Percentiles rank a stretch among this genome's conserved stretches.
Evolutionary conservation across 2,113 vertebrate genomes (phyloP).

Genomic region (Myodes glareolus): DNA sequence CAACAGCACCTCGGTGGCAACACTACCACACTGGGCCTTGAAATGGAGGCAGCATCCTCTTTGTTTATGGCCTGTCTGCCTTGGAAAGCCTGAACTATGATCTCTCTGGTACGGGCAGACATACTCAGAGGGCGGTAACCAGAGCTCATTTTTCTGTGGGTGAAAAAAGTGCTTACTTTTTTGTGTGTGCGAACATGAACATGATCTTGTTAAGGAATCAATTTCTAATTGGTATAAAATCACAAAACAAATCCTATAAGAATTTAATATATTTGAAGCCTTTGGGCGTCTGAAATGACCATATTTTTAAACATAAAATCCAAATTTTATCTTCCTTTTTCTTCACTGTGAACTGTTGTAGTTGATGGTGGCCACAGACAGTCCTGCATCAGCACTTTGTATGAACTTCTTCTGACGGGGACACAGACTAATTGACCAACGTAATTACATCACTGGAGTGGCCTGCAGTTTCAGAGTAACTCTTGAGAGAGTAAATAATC

Average conservation of each 20-base stretch:
- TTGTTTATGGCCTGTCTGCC: constrained; percentile 4
- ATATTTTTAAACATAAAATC: background rate
- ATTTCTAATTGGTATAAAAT: constrained; percentile 45
- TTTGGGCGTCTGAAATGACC: constrained; percentile 35
- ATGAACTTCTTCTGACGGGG: background rate
- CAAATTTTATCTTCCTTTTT: constrained; percentile 36
- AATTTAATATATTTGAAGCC: constrained; percentile 15
- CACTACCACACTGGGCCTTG: background rate
- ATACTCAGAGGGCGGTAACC: constrained; percentile 37
- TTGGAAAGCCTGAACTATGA: background rate
- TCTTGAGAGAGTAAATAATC: constrained; percentile 51
- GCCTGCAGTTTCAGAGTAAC: constrained; percentile 50
- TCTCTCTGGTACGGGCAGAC: constrained; percentile 27
- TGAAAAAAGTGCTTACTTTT: constrained; percentile 47
- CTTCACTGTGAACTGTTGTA: constrained; percentile 49
- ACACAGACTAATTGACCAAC: constrained; percentile 45
- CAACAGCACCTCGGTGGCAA: background rate
- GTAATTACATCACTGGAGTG: constrained; percentile 45
- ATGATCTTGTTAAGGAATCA: constrained; percentile 13
- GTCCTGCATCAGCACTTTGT: constrained; percentile 12
- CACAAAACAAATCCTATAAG: constrained; percentile 30
- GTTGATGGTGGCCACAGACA: background rate
- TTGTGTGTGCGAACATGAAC: background rate
- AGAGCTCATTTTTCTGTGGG: constrained; percentile 30
- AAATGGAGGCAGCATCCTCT: constrained; percentile 9